phyloP scores from a whole-genome alignment of 2,797 vertebrate species.

The Sebastes reedi region DNA sequence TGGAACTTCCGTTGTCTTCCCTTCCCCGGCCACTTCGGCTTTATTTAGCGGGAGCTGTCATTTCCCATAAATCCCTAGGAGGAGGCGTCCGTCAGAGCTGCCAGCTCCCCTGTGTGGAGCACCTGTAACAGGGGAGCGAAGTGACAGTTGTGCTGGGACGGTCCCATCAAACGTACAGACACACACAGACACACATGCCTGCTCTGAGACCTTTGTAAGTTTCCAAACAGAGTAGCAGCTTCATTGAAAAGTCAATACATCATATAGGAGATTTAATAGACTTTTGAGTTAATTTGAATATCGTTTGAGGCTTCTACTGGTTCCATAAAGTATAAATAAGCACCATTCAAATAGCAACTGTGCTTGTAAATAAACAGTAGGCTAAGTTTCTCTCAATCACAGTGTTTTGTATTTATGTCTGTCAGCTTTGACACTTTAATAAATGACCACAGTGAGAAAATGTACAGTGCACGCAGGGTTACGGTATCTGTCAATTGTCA shows the following conservation, averaged over 20 bases:
- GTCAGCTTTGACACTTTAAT: conserved; percentile 62
- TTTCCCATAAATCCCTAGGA: conserved; percentile 84
- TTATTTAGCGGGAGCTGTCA: conserved; percentile 86
- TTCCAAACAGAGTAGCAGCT: conserved; percentile 1
- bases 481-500: conserved; percentile 67
- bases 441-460: conserved; percentile 42
- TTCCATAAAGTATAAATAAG: neutral
- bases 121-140: conserved; percentile 74
- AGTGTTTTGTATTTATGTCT: conserved; percentile 18
- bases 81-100: conserved; percentile 83
- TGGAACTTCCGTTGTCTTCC: conserved; percentile 59
- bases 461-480: conserved; percentile 47
- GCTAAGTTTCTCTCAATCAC: neutral
- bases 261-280: neutral
- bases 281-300: conserved; percentile 21
- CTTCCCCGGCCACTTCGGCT: conserved; percentile 65
- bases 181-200: conserved; percentile 2
- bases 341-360: neutral
- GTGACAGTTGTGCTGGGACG: conserved; percentile 71
- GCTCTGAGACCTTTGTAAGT: conserved; percentile 41
- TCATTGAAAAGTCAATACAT: conserved; percentile 24
- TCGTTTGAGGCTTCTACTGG: neutral
- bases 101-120: conserved; percentile 79
- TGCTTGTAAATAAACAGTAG: conserved; percentile 27
- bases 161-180: conserved; percentile 63